These are phyloP conservation scores for Sesia bembeciformis DNA, from an alignment of 2,888 invertebrate species.

Conservation along the genomic window DNA sequence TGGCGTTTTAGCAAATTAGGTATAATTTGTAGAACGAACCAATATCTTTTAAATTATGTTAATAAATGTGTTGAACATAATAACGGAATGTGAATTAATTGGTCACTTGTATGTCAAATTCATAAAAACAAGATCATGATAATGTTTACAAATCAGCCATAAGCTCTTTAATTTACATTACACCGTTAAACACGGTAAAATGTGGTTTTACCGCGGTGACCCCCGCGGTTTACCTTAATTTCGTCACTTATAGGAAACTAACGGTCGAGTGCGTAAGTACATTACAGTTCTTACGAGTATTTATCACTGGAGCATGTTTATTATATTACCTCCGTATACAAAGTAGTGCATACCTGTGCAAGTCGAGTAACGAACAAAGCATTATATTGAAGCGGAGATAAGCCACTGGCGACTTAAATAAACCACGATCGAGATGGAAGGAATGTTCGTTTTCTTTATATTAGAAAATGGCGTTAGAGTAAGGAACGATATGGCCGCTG, in stretches of 20 bases:
- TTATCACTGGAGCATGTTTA: background rate
- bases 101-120: conserved; percentile 8
- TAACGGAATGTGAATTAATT: conserved; percentile 18
- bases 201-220: conserved; percentile 17
- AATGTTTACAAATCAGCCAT: conserved; percentile 12
- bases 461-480: conserved; percentile 61
- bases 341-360: background rate
- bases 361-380: conserved; percentile 3
- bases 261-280: conserved; percentile 21
- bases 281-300: background rate
- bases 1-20: too few relatives aligned
- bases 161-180: conserved; percentile 16
- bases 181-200: conserved; percentile 16
- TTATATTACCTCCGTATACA: too few relatives aligned
- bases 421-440: conserved; percentile 31
- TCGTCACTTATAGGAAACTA: conserved; percentile 19
- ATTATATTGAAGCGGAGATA: conserved; percentile 19
- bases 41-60: conserved; percentile 11
- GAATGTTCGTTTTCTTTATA: conserved; percentile 35
- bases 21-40: conserved; percentile 2
- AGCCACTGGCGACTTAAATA: conserved; percentile 50
- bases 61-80: background rate
- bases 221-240: conserved; percentile 15
- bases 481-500: conserved; percentile 45
- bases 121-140: conserved; percentile 6